A percentile compares a stretch with the other conserved stretches of the same genome.
Conservation (phyloP, 2,113 vertebrate genomes). For the Arvicanthis niloticus region DNA sequence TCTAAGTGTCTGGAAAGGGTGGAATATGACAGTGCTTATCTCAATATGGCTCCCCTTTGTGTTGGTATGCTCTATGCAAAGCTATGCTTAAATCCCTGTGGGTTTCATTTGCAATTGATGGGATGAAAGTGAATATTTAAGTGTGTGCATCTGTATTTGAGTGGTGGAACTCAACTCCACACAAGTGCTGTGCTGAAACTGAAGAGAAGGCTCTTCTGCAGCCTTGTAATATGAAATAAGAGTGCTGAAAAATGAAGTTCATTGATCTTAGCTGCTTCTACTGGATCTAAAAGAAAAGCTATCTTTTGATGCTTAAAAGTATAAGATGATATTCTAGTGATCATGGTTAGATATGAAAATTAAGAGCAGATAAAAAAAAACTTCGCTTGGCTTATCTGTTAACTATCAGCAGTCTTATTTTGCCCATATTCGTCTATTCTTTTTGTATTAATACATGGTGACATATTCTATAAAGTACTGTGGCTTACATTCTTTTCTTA, state of each 20-base stretch:
- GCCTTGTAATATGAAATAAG: slow-evolving; percentile 21
- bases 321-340: slow-evolving; percentile 3
- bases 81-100: neutral
- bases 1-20: neutral
- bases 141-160: neutral
- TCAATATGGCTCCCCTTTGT: neutral
- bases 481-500: slow-evolving; percentile 16
- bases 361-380: neutral
- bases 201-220: neutral
- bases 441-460: neutral
- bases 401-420: neutral
- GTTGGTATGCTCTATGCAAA: neutral
- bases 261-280: neutral
- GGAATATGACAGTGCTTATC: neutral
- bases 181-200: neutral
- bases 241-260: slow-evolving; percentile 6
- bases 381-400: neutral
- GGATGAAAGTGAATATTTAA: neutral
- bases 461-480: slow-evolving; percentile 25
- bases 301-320: slow-evolving; percentile 27
- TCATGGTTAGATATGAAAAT: neutral
- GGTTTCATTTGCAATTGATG: slow-evolving; percentile 42
- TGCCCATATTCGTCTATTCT: neutral
- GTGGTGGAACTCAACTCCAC: neutral
- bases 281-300: neutral